A percentile compares a stretch with the other conserved stretches of the same genome.
phyloP scores from a whole-genome alignment of 1,140 invertebrate genomes.

The Drosophila athabasca region DNA sequence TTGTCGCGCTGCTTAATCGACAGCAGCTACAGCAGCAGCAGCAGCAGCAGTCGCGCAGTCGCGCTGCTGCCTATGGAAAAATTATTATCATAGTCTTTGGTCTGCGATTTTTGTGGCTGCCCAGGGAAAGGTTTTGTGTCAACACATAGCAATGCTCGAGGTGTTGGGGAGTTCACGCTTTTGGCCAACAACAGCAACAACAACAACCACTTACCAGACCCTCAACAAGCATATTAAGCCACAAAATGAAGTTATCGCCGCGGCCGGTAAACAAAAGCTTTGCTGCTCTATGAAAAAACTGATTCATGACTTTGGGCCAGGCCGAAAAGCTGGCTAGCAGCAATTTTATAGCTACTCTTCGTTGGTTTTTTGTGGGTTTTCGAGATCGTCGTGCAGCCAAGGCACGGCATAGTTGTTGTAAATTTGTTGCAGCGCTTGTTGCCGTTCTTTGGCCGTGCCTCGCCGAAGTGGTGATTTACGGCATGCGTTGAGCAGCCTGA shows the following conservation, averaged over 20 bases:
- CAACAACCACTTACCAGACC: slow-evolving; percentile 72
- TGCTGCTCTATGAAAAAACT: slow-evolving; percentile 69
- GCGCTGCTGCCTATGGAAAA: slow-evolving; percentile 41
- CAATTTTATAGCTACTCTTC: slow-evolving; percentile 39
- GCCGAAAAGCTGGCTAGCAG: slow-evolving; percentile 31
- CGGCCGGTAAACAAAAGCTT: slow-evolving; percentile 58
- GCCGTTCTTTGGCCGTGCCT: slow-evolving; percentile 29
- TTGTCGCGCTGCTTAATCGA: slow-evolving; percentile 79
- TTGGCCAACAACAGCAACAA: slow-evolving; percentile 41
- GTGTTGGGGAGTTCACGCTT: slow-evolving; percentile 81
- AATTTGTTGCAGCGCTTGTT: slow-evolving; percentile 73
- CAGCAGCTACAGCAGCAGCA: slow-evolving; percentile 44
- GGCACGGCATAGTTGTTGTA: slow-evolving; percentile 81
- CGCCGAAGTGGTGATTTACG: slow-evolving; percentile 74
- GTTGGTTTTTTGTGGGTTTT: slow-evolving; percentile 18
- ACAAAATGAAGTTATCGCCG: slow-evolving; percentile 79
- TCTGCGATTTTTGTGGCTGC: slow-evolving; percentile 27
- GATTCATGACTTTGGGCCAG: slow-evolving; percentile 68
- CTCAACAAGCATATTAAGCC: slow-evolving; percentile 81
- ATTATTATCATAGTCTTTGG: slow-evolving; percentile 73
- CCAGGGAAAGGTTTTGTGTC: slow-evolving; percentile 70
- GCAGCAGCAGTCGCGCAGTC: slow-evolving; percentile 34
- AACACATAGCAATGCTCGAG: slow-evolving; percentile 69
- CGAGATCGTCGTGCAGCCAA: slow-evolving; percentile 69
- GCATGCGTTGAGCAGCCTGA: slow-evolving; percentile 64